Percentiles rank a stretch among this genome's conserved stretches.
phyloP scores from a whole-genome alignment of 1,140 invertebrate species.

The Pentalonia nigronervosa region DNA sequence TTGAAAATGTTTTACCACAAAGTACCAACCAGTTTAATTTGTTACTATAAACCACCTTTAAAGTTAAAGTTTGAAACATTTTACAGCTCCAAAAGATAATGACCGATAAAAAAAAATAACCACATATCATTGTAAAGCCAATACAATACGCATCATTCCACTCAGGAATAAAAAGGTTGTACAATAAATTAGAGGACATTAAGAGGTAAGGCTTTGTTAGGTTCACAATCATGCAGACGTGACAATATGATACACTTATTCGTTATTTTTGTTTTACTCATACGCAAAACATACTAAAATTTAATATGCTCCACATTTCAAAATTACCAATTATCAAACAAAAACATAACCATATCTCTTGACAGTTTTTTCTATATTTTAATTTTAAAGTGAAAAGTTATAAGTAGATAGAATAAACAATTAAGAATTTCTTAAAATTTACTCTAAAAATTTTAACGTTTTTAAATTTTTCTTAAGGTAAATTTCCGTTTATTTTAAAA shows the following conservation, averaged over 20 bases:
- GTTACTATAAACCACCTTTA: not conserved
- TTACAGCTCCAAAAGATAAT: not conserved
- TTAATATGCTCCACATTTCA: not conserved
- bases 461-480: not conserved
- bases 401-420: not conserved
- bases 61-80: not conserved
- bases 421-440: too few species aligned
- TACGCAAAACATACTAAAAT: not conserved
- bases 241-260: too few species aligned
- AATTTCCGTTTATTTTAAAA: not conserved
- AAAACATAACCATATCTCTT: not conserved
- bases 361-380: not conserved
- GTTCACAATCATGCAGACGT: not conserved
- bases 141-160: not conserved
- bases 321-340: not conserved
- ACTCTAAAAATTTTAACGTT: not conserved
- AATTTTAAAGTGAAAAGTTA: not conserved
- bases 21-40: not conserved
- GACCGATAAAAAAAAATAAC: not conserved
- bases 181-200: not conserved
- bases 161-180: not conserved
- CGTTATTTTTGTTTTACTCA: not conserved
- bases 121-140: not conserved
- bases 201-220: not conserved
- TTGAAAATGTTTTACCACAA: too few species aligned